phyloP scores from a whole-genome alignment of 37 sponge, comb jelly and placozoan species.

The Agelas oroides region DNA sequence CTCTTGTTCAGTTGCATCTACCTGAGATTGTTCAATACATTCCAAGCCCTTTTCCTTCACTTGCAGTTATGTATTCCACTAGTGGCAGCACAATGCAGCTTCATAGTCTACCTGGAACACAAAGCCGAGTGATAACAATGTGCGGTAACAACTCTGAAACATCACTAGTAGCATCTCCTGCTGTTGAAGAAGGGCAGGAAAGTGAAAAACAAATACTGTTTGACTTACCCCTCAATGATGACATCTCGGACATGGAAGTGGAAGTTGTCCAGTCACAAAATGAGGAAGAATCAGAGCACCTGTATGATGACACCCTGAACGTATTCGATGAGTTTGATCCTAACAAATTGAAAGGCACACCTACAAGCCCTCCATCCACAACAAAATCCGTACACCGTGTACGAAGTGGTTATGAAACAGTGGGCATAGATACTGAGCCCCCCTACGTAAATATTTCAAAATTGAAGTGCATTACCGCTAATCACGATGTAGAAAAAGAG shows the following conservation, averaged over 20 bases:
- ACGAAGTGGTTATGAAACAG: no score
- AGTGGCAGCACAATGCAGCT: neutral
- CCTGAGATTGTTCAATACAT: constrained; percentile 41
- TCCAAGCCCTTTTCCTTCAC: constrained; percentile 10
- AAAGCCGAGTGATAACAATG: constrained; percentile 24
- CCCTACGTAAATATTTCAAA: no score
- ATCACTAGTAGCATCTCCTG: constrained; percentile 9
- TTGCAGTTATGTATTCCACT: constrained; percentile 20
- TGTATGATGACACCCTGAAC: neutral
- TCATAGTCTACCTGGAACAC: neutral
- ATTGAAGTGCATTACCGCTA: no score
- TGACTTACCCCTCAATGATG: constrained; percentile 25
- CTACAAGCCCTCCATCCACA: no score
- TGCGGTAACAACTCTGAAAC: constrained; percentile 8
- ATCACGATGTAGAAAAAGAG: no score
- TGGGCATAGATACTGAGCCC: no score
- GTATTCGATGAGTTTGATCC: neutral
- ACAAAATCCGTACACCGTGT: no score
- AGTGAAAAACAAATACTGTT: neutral
- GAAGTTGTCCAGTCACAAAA: neutral
- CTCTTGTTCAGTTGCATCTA: constrained; percentile 31
- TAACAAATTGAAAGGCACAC: no score
- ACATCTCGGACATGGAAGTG: constrained; percentile 16
- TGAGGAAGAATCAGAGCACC: neutral
- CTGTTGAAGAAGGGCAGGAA: neutral